Evolutionary conservation across 2,113 vertebrate species (phyloP), one percentile per base, ranked within the genome.

Genomic region (Patagioenas fasciata): DNA sequence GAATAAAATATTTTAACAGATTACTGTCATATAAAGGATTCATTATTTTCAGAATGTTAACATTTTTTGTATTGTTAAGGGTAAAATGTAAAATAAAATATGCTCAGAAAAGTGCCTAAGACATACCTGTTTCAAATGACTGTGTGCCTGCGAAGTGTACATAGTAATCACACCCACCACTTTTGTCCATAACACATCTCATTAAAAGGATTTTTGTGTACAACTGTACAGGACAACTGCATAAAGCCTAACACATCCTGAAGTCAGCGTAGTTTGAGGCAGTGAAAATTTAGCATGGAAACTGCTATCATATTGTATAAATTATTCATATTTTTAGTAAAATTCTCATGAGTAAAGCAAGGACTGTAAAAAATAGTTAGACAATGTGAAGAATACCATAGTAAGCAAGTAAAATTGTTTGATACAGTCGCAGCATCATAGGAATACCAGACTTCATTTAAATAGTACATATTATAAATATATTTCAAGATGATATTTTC

Each of bases 261-360:
- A 93, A 91, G 53, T 81, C 53, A 84, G 47, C 38, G 62, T 44
- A 71, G 47, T 95, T 83, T 56, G 42, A 93, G 64, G 56, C 51
- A 79, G 51, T 87, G 83, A 91, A 11, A 93, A 79, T 91, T 95
- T 56, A 67, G 15, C 65, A 81, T 54, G 44, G 69, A 92, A 92
- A 4, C 13, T 78, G 32, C 32, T 84, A 71, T 91, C 89, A 91
- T 17, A 34, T 38, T 92, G 38, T 21, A 86, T 95, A 81, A 74
- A 93, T 95, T 84, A 95, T 92, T 92, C 60, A 84, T 62, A 66
- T 40, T 86, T 96, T 93, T 78, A 85, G 36, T 17, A 81, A 62
- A 60, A 71, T 64, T 61, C 17, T 64, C 24, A 47, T 86, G 60
- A 67, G 38, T 51, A 79, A 89, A 74, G 44, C 6, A 64, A 50